These are phyloP conservation scores for Peromyscus melanophrys DNA, from an alignment of 2,797 vertebrate species.

Conservation along the genomic window DNA sequence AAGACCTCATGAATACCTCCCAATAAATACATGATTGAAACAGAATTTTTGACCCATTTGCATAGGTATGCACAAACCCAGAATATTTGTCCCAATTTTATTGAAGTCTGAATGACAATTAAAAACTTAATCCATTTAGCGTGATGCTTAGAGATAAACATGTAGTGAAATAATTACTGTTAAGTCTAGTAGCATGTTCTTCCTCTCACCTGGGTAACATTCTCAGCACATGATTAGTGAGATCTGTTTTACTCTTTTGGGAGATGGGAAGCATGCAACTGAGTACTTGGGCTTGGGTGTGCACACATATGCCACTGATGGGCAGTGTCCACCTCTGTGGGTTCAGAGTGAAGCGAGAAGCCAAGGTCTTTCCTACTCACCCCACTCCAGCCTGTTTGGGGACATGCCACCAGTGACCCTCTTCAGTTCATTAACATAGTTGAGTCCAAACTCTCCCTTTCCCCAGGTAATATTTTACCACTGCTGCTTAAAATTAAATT, in stretches of 20 bases:
- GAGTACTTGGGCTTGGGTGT: not conserved
- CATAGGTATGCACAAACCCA: not conserved
- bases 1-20: not conserved
- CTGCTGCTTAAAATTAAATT: not conserved
- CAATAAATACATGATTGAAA: not conserved
- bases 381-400: not conserved
- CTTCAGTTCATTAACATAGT: not conserved
- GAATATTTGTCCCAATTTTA: not conserved
- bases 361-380: too few species aligned
- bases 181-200: too few species aligned
- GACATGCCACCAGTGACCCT: not conserved
- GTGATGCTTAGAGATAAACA: not conserved
- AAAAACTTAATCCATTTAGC: too few species aligned
- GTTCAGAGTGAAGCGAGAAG: not conserved
- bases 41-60: not conserved
- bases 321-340: not conserved
- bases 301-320: accelerated
- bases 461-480: not conserved
- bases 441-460: not conserved
- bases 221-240: not conserved
- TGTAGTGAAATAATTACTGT: not conserved
- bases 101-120: not conserved
- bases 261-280: too few species aligned
- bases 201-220: not conserved
- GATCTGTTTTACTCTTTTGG: not conserved